Evolutionary conservation across 2,888 invertebrate species (phyloP).

Genomic region (Oscheius sp.): DNA sequence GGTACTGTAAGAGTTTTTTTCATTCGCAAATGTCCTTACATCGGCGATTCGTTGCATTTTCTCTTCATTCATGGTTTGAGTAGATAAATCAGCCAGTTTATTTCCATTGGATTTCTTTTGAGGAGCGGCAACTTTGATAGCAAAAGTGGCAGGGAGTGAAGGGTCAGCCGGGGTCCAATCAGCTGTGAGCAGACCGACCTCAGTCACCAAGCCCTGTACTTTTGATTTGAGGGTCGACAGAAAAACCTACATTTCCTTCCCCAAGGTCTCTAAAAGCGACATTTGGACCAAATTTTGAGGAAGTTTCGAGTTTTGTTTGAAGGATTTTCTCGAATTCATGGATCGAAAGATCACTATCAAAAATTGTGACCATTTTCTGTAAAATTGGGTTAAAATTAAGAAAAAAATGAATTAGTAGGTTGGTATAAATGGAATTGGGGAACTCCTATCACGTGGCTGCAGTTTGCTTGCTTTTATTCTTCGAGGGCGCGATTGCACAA

Average conservation of each 20-base stretch:
- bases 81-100: neutral
- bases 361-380: neutral
- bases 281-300: slow-evolving; percentile 11
- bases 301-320: neutral
- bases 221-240: neutral
- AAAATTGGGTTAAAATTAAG: neutral
- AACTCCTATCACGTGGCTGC: too few relatives aligned
- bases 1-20: slow-evolving; percentile 4
- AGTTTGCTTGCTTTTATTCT: neutral
- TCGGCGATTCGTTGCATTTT: slow-evolving; percentile 6
- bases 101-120: neutral
- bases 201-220: slow-evolving; percentile 8
- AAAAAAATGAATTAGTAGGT: too few relatives aligned
- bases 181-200: slow-evolving; percentile 5
- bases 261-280: slow-evolving; percentile 6
- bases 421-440: too few relatives aligned
- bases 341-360: neutral
- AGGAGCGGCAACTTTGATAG: slow-evolving; percentile 12
- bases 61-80: neutral
- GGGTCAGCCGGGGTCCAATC: slow-evolving; percentile 12
- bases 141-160: slow-evolving; percentile 5
- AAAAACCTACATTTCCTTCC: slow-evolving; percentile 7
- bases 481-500: slow-evolving; percentile 9
- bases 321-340: neutral
- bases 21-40: neutral